phyloP scores from a whole-genome alignment of 2,888 invertebrate genomes.

The Cheilosia grossa region DNA sequence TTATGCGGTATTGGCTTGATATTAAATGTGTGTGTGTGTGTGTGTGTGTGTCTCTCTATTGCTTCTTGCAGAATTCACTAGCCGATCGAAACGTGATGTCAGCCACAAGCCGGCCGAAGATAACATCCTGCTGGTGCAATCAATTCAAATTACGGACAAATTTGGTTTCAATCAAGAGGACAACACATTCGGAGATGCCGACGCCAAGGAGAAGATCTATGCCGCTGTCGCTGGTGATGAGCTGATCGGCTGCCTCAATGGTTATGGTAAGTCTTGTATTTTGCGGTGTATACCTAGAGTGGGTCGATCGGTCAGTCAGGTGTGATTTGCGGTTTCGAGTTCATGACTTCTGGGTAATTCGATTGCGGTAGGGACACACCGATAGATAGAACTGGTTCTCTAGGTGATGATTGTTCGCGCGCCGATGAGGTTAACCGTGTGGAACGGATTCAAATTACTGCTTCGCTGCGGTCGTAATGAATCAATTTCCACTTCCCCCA shows the following conservation, averaged over 20 bases:
- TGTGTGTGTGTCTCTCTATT: slow-evolving; percentile 17
- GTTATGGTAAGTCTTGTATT: slow-evolving; percentile 81
- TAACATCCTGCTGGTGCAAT: slow-evolving; percentile 94
- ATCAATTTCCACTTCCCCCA: slow-evolving; percentile 49
- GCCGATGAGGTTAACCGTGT: slow-evolving; percentile 70
- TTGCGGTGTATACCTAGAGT: slow-evolving; percentile 44
- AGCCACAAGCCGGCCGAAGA: slow-evolving; percentile 86
- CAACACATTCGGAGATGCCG: slow-evolving; percentile 80
- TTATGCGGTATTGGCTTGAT: slow-evolving; percentile 42
- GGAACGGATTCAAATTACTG: slow-evolving; percentile 67
- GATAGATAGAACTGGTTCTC: slow-evolving; percentile 58
- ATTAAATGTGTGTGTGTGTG: slow-evolving; percentile 12
- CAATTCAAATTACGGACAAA: slow-evolving; percentile 96
- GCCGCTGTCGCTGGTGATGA: slow-evolving; percentile 86
- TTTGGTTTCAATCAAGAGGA: slow-evolving; percentile 91
- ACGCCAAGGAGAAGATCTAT: slow-evolving; percentile 89
- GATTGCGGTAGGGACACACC: slow-evolving; percentile 36
- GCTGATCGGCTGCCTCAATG: slow-evolving; percentile 83
- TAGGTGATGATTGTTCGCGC: slow-evolving; percentile 47
- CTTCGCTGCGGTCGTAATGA: slow-evolving; percentile 68
- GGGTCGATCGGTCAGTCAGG: slow-evolving; percentile 74
- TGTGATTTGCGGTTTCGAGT: slow-evolving; percentile 71
- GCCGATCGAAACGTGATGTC: slow-evolving; percentile 80
- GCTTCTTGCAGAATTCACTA: slow-evolving; percentile 63
- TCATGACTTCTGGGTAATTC: slow-evolving; percentile 74